Percentiles rank a stretch among this genome's conserved stretches.
phyloP scores from a whole-genome alignment of 2,113 vertebrate species.

The Amblyopsis rosae region DNA sequence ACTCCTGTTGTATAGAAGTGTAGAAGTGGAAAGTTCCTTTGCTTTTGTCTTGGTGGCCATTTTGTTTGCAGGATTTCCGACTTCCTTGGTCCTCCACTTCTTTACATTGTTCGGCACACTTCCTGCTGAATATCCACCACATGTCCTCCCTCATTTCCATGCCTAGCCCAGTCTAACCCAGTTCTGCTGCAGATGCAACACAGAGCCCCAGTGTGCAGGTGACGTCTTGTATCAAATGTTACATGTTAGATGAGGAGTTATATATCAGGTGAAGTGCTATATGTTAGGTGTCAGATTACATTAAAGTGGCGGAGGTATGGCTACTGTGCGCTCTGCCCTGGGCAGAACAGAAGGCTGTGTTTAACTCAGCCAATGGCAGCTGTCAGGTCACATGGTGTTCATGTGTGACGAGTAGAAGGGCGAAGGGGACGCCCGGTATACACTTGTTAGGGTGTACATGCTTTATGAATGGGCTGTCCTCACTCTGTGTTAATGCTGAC shows the following conservation, averaged over 20 bases:
- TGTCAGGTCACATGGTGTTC: constrained; percentile 57
- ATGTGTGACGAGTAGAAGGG: constrained; percentile 45
- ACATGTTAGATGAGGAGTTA: no score
- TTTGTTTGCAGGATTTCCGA: constrained; percentile 79
- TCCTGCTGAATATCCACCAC: constrained; percentile 62
- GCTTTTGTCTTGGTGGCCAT: constrained; percentile 69
- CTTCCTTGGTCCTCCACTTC: constrained; percentile 78
- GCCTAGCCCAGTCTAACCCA: constrained; percentile 7
- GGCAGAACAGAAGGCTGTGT: constrained; percentile 50
- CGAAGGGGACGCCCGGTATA: constrained; percentile 23
- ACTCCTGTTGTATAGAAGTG: constrained; percentile 32
- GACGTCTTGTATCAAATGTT: no score
- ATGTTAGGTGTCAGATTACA: no score
- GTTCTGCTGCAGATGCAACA: constrained; percentile 12
- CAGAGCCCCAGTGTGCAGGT: background rate
- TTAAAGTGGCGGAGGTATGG: no score
- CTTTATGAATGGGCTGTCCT: constrained; percentile 49
- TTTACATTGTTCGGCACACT: constrained; percentile 79
- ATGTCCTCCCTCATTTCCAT: constrained; percentile 17
- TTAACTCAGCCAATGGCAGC: constrained; percentile 62
- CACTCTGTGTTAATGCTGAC: constrained; percentile 54
- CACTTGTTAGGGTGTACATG: constrained; percentile 48
- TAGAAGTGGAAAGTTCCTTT: constrained; percentile 48
- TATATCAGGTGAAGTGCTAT: no score
- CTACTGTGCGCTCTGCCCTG: background rate